phyloP scores from a whole-genome alignment of 2,113 vertebrate species.

The Paraplagusia blochii region DNA sequence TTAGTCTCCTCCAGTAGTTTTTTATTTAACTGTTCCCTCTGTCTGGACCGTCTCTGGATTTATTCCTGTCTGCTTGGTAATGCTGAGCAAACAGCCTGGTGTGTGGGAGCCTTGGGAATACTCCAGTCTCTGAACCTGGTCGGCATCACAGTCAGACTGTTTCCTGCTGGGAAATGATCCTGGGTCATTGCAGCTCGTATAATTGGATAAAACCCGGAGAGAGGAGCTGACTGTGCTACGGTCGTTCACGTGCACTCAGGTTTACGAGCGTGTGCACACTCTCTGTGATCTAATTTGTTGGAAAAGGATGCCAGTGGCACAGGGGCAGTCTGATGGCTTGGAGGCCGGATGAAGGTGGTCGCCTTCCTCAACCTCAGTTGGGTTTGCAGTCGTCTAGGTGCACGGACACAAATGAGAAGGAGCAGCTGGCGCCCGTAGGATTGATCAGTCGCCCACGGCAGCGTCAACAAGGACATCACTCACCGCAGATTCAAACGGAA shows the following conservation, averaged over 20 bases:
- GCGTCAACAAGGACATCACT: conserved; percentile 41
- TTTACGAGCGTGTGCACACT: not conserved
- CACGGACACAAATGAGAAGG: conserved; percentile 31
- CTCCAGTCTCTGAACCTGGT: conserved; percentile 15
- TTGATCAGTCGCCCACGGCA: conserved; percentile 53
- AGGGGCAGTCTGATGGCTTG: conserved; percentile 23
- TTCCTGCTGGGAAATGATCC: conserved; percentile 14
- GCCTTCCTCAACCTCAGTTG: not conserved
- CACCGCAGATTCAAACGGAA: not conserved
- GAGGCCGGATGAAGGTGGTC: conserved; percentile 57
- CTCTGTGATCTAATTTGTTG: conserved; percentile 39
- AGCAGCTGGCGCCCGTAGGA: conserved; percentile 47
- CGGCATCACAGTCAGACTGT: conserved; percentile 10
- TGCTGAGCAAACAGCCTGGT: conserved; percentile 2
- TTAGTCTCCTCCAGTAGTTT: not conserved
- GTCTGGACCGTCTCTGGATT: conserved; percentile 10
- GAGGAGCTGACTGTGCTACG: conserved; percentile 38
- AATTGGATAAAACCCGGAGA: conserved; percentile 34
- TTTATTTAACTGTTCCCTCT: no score
- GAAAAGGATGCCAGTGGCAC: conserved; percentile 26
- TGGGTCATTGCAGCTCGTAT: conserved; percentile 33
- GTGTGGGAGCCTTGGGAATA: conserved; percentile 7
- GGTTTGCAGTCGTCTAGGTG: conserved; percentile 38
- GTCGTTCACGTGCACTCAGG: not conserved
- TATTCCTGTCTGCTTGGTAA: not conserved